Percentiles rank a stretch among this genome's conserved stretches.
phyloP scores from a whole-genome alignment of 2,113 vertebrate genomes.

The Coptodon rendalli region DNA sequence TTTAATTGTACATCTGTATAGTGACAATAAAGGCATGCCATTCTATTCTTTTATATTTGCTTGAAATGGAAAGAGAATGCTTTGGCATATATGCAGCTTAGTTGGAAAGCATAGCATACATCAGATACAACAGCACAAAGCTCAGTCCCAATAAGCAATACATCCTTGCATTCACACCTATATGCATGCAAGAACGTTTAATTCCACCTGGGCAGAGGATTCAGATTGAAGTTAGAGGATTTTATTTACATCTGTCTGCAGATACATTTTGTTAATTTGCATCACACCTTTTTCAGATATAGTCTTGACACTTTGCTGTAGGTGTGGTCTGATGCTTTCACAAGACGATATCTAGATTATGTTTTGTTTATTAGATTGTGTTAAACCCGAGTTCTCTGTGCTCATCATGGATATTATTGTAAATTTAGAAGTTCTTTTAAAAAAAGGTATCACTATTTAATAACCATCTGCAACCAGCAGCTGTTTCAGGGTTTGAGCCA shows the following conservation, averaged over 20 bases:
- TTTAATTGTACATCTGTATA: not conserved
- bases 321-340: not conserved
- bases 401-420: not conserved
- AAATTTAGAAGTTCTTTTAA: not conserved
- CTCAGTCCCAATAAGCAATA: not conserved
- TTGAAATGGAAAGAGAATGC: not conserved
- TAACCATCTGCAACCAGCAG: not conserved
- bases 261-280: not conserved
- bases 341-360: not conserved
- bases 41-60: fast-evolving
- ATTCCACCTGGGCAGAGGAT: not conserved
- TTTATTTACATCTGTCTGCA: not conserved
- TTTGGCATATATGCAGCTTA: not conserved
- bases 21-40: not conserved
- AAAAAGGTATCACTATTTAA: not conserved
- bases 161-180: not conserved
- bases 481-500: not conserved
- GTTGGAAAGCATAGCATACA: not conserved
- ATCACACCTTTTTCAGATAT: not conserved
- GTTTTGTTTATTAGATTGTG: not conserved
- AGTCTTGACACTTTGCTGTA: not conserved
- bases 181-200: not conserved
- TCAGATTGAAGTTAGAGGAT: not conserved
- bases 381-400: not conserved
- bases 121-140: not conserved